Percentiles rank a stretch among this genome's conserved stretches.
phyloP scores from a whole-genome alignment of 2,113 vertebrate genomes.

The Desmodus rotundus region DNA sequence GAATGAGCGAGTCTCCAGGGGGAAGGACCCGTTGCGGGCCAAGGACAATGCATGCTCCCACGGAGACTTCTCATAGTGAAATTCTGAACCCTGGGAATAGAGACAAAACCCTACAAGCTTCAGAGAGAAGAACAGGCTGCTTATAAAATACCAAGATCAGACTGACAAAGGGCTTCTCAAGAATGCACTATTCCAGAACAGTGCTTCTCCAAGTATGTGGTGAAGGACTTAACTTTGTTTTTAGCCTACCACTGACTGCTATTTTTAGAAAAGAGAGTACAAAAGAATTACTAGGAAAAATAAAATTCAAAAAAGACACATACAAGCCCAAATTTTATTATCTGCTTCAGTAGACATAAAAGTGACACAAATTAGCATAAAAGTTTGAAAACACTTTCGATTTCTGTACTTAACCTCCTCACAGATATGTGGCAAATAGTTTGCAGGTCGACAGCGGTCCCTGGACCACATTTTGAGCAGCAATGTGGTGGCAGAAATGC shows the following conservation, averaged over 20 bases:
- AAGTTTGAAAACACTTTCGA: background rate
- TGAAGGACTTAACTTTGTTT: background rate
- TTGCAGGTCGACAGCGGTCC: background rate
- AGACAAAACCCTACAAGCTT: background rate
- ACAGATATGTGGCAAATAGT: background rate
- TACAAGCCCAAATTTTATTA: background rate
- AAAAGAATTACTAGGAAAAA: background rate
- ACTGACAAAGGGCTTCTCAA: background rate
- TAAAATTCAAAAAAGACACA: background rate
- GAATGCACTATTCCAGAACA: background rate
- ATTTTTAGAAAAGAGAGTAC: background rate
- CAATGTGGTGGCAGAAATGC: background rate
- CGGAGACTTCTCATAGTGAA: background rate
- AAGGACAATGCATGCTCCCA: background rate
- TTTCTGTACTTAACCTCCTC: background rate
- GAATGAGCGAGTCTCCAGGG: background rate
- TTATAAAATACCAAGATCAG: background rate
- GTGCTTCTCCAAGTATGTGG: background rate
- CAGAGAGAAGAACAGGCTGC: background rate
- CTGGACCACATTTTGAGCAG: background rate
- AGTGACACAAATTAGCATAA: background rate
- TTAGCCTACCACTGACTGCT: background rate
- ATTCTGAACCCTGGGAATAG: background rate
- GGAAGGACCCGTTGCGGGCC: background rate
- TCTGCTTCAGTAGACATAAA: background rate